phyloP scores from a whole-genome alignment of 2,797 vertebrate species.

The Sphenopsis melanotis region DNA sequence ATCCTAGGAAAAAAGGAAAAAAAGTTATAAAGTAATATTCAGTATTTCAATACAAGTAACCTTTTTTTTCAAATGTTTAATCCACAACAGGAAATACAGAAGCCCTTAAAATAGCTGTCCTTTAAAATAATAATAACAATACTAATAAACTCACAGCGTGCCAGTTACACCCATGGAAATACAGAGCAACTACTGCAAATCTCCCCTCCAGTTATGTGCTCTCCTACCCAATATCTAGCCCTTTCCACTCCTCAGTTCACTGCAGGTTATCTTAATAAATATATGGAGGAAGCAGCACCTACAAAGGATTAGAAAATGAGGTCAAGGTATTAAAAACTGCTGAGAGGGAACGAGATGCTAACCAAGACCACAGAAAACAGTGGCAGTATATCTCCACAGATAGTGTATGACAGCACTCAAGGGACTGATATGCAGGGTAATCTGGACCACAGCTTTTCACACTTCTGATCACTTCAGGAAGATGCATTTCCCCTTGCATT shows the following conservation, averaged over 20 bases:
- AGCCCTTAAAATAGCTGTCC: not conserved
- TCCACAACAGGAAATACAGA: not conserved
- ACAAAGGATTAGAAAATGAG: not conserved
- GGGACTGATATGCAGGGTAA: not conserved
- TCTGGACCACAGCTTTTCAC: not conserved
- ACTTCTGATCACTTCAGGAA: not conserved
- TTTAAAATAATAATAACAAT: not conserved
- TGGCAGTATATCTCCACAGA: not conserved
- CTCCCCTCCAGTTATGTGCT: not conserved
- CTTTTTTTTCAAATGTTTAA: not conserved
- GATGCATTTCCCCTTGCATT: not conserved
- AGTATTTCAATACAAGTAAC: not conserved
- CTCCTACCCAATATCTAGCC: not conserved
- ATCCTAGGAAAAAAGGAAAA: constrained; percentile 76
- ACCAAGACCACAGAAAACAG: not conserved
- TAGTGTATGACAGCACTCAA: not conserved
- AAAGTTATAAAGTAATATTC: not conserved
- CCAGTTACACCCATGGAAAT: not conserved
- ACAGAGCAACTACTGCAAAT: not conserved
- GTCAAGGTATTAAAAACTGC: not conserved
- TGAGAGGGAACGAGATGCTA: fast-evolving
- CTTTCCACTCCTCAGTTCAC: not conserved
- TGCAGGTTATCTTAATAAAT: not conserved
- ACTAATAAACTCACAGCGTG: not conserved
- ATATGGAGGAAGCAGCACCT: not conserved